Conservation (phyloP, 2,797 vertebrate genomes). For the Cuculus canorus region DNA sequence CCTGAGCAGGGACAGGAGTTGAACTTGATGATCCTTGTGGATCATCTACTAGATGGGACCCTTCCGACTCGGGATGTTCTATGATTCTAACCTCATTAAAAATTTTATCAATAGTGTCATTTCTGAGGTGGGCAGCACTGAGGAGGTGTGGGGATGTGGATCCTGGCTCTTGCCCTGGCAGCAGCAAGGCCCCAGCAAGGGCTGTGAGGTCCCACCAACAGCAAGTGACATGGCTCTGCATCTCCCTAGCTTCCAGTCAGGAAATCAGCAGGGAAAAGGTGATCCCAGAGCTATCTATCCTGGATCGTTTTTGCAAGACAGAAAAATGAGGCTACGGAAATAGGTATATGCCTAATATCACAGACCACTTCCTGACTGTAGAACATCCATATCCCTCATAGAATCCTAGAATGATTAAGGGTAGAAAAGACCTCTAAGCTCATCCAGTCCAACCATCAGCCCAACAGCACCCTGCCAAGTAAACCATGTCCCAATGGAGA, state of each 20-base stretch:
- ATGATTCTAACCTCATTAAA: not conserved
- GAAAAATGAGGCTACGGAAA: not conserved
- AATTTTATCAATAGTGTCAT: accelerated
- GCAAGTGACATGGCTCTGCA: accelerated
- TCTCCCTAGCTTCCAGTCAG: not conserved
- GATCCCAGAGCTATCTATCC: not conserved
- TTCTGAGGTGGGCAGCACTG: not conserved
- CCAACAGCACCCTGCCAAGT: too few species aligned
- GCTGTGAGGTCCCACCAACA: not conserved
- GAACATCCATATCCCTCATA: not conserved
- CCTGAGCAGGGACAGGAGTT: too few species aligned
- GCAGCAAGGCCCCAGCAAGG: not conserved
- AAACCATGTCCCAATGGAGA: too few species aligned
- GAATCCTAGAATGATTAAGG: too few species aligned
- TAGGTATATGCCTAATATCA: not conserved
- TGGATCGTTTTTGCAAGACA: not conserved
- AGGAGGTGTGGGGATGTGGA: not conserved
- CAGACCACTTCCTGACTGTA: not conserved
- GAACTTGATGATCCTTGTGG: too few species aligned
- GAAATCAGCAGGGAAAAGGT: not conserved
- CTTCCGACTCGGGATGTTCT: too few species aligned
- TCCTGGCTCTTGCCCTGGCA: not conserved
- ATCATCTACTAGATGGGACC: too few species aligned
- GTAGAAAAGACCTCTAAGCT: too few species aligned
- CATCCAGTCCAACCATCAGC: too few species aligned